Base-by-base conservation (phyloP, 2,888 invertebrate genomes). In the Polymixis flavicincta region DNA sequence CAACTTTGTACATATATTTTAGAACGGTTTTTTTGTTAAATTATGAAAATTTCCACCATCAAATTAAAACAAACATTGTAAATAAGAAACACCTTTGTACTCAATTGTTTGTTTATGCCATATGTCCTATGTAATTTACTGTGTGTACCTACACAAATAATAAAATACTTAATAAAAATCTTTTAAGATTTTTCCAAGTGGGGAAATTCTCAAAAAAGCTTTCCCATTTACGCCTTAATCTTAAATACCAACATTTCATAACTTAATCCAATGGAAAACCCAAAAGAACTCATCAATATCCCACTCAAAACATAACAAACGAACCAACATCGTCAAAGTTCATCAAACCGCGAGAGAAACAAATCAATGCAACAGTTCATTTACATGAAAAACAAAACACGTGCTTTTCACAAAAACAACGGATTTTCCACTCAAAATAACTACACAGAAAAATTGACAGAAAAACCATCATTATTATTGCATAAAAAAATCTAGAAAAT, bases 281-380 rank as follows among this genome's bases (percentile, higher is more conserved):
- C 14, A 48, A 32, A 11, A 42, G 11, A 25, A 28, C 9, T 13
- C 17, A 14, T 48, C 7, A 52, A 52, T 52, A 64, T 42, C 25
- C 28, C 25, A 1, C 17, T 25, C 22, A 55, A 71, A n/a, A 54
- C n/a, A 13, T 48, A 28, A 28, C 45, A 19, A 54, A 81, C 22
- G 14, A 25, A 42, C 37, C 11, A 54, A 19, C 48, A 37, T 17
- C 1, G n/a, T 14, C 52, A 64, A 63, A 83, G 61, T 78, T 78
- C 82, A 82, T 28, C 7, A 78, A 76, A 45, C 82, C 25, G 2
- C 7, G 7, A 52, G 0, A 54, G 14, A 57, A 45, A 77, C 55
- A 82, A 77, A 82, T 78, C 78, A 76, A 78, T 78, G 77, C 52
- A 57, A 82, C 67, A 78, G 57, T 81, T 78, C 75, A 54, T 45